phyloP scores from a whole-genome alignment of 2,797 vertebrate species.

The Epinephelus malabaricus region DNA sequence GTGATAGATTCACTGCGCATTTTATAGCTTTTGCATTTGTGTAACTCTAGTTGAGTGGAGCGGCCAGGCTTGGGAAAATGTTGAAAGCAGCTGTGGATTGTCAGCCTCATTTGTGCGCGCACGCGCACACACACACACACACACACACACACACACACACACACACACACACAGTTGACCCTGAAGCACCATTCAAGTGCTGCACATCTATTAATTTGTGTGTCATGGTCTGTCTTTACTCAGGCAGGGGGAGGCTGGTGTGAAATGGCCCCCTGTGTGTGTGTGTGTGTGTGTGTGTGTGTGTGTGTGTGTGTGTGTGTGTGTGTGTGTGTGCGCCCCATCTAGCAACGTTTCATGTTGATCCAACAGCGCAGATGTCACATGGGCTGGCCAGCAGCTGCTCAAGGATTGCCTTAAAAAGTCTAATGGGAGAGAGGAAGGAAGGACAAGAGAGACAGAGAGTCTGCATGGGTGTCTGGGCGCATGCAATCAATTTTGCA shows the following conservation, averaged over 20 bases:
- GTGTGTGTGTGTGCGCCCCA: neutral
- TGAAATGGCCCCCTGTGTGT: slow-evolving; percentile 42
- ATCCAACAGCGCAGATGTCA: slow-evolving; percentile 77
- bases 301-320: neutral
- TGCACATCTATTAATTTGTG: slow-evolving; percentile 43
- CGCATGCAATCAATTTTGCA: slow-evolving; percentile 41
- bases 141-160: slow-evolving; percentile 11
- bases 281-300: slow-evolving; percentile 3
- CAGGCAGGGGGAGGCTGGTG: slow-evolving; percentile 45
- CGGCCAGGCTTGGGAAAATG: slow-evolving; percentile 43
- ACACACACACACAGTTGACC: slow-evolving; percentile 26
- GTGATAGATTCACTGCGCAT: slow-evolving; percentile 37
- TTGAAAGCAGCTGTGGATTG: slow-evolving; percentile 62
- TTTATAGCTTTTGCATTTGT: slow-evolving; percentile 48
- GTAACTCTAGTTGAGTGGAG: slow-evolving; percentile 42
- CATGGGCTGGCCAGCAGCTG: slow-evolving; percentile 73
- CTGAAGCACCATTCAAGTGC: slow-evolving; percentile 31
- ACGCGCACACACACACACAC: slow-evolving; percentile 10
- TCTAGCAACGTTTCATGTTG: slow-evolving; percentile 63
- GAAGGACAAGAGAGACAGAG: slow-evolving; percentile 51
- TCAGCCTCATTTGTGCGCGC: slow-evolving; percentile 24
- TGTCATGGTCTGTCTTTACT: slow-evolving; percentile 61
- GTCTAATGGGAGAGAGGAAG: slow-evolving; percentile 57
- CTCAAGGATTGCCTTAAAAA: slow-evolving; percentile 70
- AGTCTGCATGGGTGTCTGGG: slow-evolving; percentile 56